Percentiles rank a stretch among this genome's conserved stretches.
phyloP scores from a whole-genome alignment of 2,113 vertebrate genomes.

The Nematolebias whitei region DNA sequence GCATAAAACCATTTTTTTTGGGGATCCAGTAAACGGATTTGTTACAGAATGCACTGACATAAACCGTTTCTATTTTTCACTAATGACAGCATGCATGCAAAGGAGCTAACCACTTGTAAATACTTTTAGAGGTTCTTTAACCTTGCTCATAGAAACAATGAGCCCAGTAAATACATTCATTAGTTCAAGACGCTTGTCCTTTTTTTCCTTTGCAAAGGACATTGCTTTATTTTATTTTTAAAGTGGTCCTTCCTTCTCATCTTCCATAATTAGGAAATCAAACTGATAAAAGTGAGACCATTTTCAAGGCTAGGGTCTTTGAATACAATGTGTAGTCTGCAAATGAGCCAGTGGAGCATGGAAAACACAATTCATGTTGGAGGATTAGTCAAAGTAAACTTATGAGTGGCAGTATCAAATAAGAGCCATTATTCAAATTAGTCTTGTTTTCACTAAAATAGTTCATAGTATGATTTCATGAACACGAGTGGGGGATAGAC shows the following conservation, averaged over 20 bases:
- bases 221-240: not conserved
- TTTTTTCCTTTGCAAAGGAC: too few species aligned
- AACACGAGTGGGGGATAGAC: constrained; percentile 24
- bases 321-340: constrained; percentile 38
- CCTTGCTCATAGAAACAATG: constrained; percentile 1
- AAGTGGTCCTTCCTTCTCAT: not conserved
- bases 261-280: constrained; percentile 23
- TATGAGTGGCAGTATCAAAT: constrained; percentile 52
- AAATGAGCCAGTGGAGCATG: constrained; percentile 36
- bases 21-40: not conserved
- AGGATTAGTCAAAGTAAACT: constrained; percentile 42
- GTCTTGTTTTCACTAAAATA: constrained; percentile 44
- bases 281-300: constrained; percentile 6
- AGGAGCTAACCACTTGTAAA: not conserved
- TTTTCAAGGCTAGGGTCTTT: constrained; percentile 1
- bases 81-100: not conserved
- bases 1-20: not conserved
- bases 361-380: constrained; percentile 56
- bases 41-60: not conserved
- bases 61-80: not conserved
- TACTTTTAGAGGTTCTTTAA: not conserved
- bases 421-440: constrained; percentile 63
- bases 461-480: constrained; percentile 39
- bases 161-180: not conserved
- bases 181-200: not conserved